Base-by-base conservation (phyloP, 1,140 invertebrate species). In the Polypedilum pembai region DNA sequence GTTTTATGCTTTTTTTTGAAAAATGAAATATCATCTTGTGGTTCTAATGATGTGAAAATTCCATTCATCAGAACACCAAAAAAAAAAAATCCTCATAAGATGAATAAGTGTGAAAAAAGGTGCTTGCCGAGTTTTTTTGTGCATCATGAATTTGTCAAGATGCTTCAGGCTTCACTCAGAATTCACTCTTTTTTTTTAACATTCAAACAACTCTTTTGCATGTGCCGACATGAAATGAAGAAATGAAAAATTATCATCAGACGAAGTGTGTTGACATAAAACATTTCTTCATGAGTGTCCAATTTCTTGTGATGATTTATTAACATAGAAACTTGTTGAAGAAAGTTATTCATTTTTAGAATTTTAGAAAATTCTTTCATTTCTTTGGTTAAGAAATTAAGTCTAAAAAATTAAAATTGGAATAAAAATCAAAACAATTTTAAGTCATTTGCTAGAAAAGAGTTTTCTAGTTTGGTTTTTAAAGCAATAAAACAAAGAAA, bases 21-120 rank as follows among this genome's bases (percentile, higher is more conserved):
- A 56, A n/a, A n/a, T 56, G n/a, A 56, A 69, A 18, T 69, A 21
- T 18, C 65, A 69, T 69, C 65, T 69, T 69, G 65, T 20, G 65
- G 1, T 8, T 69, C 65, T 69, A 21, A 69, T 69, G 65, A 69
- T 69, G 65, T 18, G 18, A 56, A n/a, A 56, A 15, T 56, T 56
- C 15, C 45, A 56, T 56, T 56, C 45, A 56, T 45, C 41, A 41
- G 40, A 41, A 41, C 5, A 10, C 10, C 5, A 41, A 41, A 10
- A 41, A 10, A 45, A 45, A 45, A 45, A 45, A 33, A 33, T 33
- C 5, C 24, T 33, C 24, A 33, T 3, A 33, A 33, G 24, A 33
- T 33, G 4, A 12, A 56, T 56, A n/a, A 56, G 45, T 56, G 45
- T 56, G 45, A 56, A 56, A 56, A 56, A 56, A 56, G 45, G 45